Conservation (phyloP, 1,140 invertebrate genomes). For the Chymomyza costata region DNA sequence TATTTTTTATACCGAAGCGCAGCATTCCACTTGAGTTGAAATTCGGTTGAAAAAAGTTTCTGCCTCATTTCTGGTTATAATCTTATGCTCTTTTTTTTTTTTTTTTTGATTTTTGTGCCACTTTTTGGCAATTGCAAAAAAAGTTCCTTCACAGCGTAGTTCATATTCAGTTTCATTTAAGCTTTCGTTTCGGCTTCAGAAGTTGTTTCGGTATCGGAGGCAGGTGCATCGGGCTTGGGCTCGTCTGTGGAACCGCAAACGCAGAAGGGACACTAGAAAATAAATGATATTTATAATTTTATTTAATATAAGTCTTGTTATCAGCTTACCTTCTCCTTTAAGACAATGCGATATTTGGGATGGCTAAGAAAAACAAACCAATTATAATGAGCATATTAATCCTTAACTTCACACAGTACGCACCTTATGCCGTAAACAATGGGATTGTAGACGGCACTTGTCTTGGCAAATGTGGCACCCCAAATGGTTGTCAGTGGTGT, state of each 20-base stretch:
- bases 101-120: slow-evolving; percentile 40
- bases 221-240: slow-evolving; percentile 70
- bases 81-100: slow-evolving; percentile 7
- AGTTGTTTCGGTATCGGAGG: slow-evolving; percentile 75
- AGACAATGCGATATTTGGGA: slow-evolving; percentile 84
- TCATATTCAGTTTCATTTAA: neutral
- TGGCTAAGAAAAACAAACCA: slow-evolving; percentile 77
- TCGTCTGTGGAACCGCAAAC: slow-evolving; percentile 76
- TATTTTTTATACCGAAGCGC: too few relatives aligned
- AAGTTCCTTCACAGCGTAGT: too few relatives aligned
- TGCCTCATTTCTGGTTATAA: too few relatives aligned
- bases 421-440: slow-evolving; percentile 89
- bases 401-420: neutral
- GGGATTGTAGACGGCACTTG: slow-evolving; percentile 87
- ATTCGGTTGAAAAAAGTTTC: too few relatives aligned
- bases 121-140: slow-evolving; percentile 39
- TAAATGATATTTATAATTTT: neutral
- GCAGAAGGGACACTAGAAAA: slow-evolving; percentile 80
- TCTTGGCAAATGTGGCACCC: slow-evolving; percentile 87
- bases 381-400: neutral
- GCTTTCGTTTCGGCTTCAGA: slow-evolving; percentile 65
- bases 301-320: neutral
- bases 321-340: slow-evolving; percentile 78
- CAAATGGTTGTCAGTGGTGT: slow-evolving; percentile 85
- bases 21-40: too few relatives aligned